A percentile compares a stretch with the other conserved stretches of the same genome.
phyloP scores from a whole-genome alignment of 2,888 invertebrate genomes.

The Caenorhabditis virilis region DNA sequence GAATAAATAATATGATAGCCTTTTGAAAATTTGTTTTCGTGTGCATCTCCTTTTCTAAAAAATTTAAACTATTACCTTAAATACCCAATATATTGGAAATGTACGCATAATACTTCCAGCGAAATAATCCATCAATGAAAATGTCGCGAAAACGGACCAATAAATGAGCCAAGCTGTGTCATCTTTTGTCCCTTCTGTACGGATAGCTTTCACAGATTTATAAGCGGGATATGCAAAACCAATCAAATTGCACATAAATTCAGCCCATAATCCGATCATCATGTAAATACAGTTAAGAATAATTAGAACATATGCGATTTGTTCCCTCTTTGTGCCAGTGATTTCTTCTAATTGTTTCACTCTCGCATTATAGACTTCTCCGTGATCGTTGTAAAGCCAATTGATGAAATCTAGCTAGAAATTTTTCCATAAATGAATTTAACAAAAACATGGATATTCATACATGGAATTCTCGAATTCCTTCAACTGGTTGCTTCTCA shows the following conservation, averaged over 20 bases:
- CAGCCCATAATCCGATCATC: conserved; percentile 91
- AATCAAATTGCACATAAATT: conserved; percentile 89
- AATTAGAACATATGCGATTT: conserved; percentile 37
- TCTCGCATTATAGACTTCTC: conserved; percentile 24
- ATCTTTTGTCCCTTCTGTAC: conserved; percentile 71
- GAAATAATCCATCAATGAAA: conserved; percentile 89
- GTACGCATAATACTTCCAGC: conserved; percentile 82
- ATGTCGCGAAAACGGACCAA: conserved; percentile 93
- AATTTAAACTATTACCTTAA: conserved; percentile 59
- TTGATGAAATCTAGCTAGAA: conserved; percentile 37
- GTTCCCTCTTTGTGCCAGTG: conserved; percentile 33
- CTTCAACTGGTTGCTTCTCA: no score
- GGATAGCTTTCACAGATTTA: conserved; percentile 72
- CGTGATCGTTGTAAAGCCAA: conserved; percentile 39
- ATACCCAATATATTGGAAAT: conserved; percentile 80
- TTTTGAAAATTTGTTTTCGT: background rate
- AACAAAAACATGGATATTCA: background rate
- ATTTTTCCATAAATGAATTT: background rate
- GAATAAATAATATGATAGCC: background rate
- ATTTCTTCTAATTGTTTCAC: conserved; percentile 34
- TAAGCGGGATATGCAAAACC: conserved; percentile 95
- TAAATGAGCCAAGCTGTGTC: conserved; percentile 86
- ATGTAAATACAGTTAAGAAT: conserved; percentile 79
- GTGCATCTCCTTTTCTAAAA: background rate
- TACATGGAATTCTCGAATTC: background rate